Base-by-base conservation (phyloP, 2,888 invertebrate species). In the Epinotia nisella region DNA sequence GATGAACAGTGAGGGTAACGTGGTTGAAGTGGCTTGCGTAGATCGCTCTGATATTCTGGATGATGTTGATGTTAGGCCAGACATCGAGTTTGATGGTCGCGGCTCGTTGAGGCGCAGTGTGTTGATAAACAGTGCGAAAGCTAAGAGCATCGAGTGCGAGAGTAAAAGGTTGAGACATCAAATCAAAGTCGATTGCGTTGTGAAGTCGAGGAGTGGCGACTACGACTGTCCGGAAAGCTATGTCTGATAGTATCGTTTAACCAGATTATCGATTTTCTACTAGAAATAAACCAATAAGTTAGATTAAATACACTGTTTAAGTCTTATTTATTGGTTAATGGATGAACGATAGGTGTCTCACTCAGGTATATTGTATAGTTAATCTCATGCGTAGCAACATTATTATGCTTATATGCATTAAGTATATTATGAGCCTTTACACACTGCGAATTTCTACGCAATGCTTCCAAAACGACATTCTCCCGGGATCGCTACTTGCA, bases 41-140 rank as follows among this genome's bases (percentile, higher is more conserved):
- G 78, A 66, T n/a, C 53, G 55, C 4, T 66, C n/a, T n/a, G 66
- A 80, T 60, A 73, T 76, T 45, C 84, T 87, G 78, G 83, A 83
- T 88, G 90, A 87, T 85, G 75, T 78, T 76, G 79, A 77, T 75
- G 79, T 82, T 82, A 89, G 84, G 79, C 78, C 85, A 75, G 89
- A 87, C 76, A 80, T 83, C 74, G 89, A 88, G 78, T 77, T 85
- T 59, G 91, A 90, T 74, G 75, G 79, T 76, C 84, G 87, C 56
- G 85, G 88, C 65, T 94, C 95, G 13, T 83, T 94, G 45, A 87
- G 94, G 65, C 93, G 94, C 17, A 94, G 92, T 75, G 93, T 94
- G 56, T 88, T 94, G 70, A 89, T 94, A 79, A 94, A 92, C 78
- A 92, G 90, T 76, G 88, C 91, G 9, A 92, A 91, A 79, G 87